phyloP scores from a whole-genome alignment of 2,888 invertebrate genomes.

The Hoplodrina blanda region DNA sequence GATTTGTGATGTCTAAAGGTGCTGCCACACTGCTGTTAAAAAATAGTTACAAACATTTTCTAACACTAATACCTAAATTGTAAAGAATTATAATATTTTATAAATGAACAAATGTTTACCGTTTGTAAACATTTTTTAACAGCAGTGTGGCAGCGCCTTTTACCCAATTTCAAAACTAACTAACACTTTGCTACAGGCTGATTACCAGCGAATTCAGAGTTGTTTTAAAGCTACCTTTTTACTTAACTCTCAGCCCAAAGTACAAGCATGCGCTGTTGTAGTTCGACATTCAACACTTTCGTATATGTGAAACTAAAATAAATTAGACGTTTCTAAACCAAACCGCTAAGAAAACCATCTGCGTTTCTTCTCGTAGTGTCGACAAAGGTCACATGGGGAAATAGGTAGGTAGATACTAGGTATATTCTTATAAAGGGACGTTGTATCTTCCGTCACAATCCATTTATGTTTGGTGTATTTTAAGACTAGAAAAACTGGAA shows the following conservation, averaged over 20 bases:
- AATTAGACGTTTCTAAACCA: slow-evolving; percentile 26
- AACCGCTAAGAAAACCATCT: slow-evolving; percentile 43
- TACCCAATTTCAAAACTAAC: too few relatives aligned
- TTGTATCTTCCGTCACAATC: slow-evolving; percentile 3
- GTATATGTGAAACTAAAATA: slow-evolving; percentile 38
- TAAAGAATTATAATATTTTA: too few relatives aligned
- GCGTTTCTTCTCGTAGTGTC: slow-evolving; percentile 26
- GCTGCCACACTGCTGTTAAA: too few relatives aligned
- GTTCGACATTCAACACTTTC: slow-evolving; percentile 20
- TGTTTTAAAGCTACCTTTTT: neutral
- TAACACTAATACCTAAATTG: too few relatives aligned
- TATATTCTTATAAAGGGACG: slow-evolving; percentile 6
- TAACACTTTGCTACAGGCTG: too few relatives aligned
- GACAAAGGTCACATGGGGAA: slow-evolving; percentile 27
- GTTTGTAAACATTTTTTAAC: too few relatives aligned
- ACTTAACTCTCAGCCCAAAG: neutral
- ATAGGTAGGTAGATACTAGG: neutral
- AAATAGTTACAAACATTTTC: too few relatives aligned
- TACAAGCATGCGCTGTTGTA: slow-evolving; percentile 5
- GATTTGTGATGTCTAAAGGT: too few relatives aligned
- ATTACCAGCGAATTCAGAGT: too few relatives aligned
- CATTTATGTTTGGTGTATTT: neutral
- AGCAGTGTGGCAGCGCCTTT: too few relatives aligned
- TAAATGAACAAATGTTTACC: too few relatives aligned
- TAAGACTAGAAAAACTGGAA: neutral